Conservation (phyloP, 1,140 invertebrate genomes). For the Bradysia coprophila region DNA sequence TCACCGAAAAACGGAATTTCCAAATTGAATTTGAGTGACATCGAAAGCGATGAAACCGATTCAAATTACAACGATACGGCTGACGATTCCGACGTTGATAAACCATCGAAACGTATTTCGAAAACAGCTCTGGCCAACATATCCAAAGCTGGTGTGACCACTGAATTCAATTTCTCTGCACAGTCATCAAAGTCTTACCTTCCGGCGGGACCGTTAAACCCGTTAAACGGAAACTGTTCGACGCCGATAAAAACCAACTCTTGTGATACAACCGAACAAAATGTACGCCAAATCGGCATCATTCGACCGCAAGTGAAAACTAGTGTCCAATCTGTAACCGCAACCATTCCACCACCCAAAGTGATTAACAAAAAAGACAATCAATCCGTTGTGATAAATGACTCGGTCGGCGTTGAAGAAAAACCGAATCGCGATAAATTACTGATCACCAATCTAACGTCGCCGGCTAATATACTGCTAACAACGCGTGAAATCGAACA, state of each 20-base stretch:
- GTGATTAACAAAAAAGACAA: not conserved
- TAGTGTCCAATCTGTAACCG: not conserved
- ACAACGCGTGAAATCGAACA: constrained; percentile 47
- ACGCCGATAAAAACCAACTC: constrained; percentile 20
- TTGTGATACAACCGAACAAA: not conserved
- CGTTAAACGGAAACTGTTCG: constrained; percentile 9
- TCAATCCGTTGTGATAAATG: not conserved
- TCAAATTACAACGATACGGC: not conserved
- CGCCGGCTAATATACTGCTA: constrained; percentile 13
- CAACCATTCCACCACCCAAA: not conserved
- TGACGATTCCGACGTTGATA: constrained; percentile 1
- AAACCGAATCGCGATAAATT: not conserved
- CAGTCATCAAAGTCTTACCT: not conserved
- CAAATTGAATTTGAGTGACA: not conserved
- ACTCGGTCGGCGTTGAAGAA: not conserved
- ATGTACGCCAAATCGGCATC: not conserved
- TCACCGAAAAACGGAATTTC: constrained; percentile 1
- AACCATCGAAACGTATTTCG: constrained; percentile 24
- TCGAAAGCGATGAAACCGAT: constrained; percentile 1
- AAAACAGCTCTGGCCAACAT: constrained; percentile 44
- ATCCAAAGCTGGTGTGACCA: constrained; percentile 37
- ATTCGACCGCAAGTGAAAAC: not conserved
- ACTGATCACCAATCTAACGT: not conserved
- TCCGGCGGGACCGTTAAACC: no score
- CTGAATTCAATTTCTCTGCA: constrained; percentile 34